Base-by-base conservation (phyloP, 2,888 invertebrate genomes). In the Podabrus alpinus region DNA sequence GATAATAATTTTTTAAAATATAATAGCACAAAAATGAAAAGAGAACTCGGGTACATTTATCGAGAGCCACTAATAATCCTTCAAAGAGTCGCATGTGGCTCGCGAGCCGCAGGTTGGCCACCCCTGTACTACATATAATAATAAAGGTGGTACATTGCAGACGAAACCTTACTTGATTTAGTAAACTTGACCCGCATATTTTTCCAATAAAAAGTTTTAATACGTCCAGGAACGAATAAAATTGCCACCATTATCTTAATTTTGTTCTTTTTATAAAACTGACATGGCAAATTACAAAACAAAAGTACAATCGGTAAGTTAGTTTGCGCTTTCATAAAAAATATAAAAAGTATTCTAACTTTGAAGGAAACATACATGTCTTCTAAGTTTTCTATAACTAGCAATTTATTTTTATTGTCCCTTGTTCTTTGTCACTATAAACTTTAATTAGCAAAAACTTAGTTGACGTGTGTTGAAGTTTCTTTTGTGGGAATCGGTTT, bases 371-470 rank as follows among this genome's bases (percentile, higher is more conserved):
- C 45, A 45, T 45, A 45, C 45, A 45, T 45, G 45, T 45, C 45
- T n/a, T 45, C 62, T 64, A 64, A 19, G 21, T 19, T 64, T 64
- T 64, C 62, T 21, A 64, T 64, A 64, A 19, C 62, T 64, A 64
- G 62, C 62, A 21, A n/a, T 64, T 64, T 67, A 29, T 67, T 67
- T 67, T 29, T 67, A 29, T 67, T 67, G 67, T 67, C 16, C 9
- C 67, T 21, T 29, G 67, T 67, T 24, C 62, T 17, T 62, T 17
- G 16, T 24, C 67, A 25, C 15, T 21, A 25, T 67, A 25, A 67
- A 67, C 13, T 29, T 67, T 67, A 67, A 67, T 67, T 67, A 24
- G 29, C 67, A 67, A 67, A 67, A 67, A 67, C 29, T 67, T 16
- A 67, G 29, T 25, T 67, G 29, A 67, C 62, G 62, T 21, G 62